Percentiles rank a stretch among this genome's conserved stretches.
Conservation (phyloP, 2,888 invertebrate genomes). For the Dolomedes plantarius region DNA sequence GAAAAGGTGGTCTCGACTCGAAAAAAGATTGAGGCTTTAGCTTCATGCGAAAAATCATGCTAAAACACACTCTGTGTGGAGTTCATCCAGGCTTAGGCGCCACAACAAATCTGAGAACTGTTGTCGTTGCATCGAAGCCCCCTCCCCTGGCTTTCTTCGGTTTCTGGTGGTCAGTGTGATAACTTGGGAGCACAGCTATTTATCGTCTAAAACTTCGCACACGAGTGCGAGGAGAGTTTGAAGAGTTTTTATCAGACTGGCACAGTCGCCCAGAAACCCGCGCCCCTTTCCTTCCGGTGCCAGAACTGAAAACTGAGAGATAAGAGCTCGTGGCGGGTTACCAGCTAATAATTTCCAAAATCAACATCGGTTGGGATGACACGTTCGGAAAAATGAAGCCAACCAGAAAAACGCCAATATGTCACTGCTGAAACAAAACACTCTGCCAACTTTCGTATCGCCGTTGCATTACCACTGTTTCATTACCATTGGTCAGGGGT, state of each 20-base stretch:
- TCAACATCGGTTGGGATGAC: background rate
- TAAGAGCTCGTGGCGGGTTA: conserved; percentile 49
- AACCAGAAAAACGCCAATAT: background rate
- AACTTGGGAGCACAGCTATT: background rate
- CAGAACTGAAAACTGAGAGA: conserved; percentile 54
- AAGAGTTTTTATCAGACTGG: conserved; percentile 54
- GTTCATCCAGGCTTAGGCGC: background rate
- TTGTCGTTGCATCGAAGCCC: background rate
- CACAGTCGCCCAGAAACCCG: conserved; percentile 37
- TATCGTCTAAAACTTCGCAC: background rate
- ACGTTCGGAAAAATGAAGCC: background rate
- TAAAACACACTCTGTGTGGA: no score
- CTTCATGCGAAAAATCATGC: no score
- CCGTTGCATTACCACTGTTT: no score
- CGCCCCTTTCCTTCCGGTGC: conserved; percentile 62
- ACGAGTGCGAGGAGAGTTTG: background rate
- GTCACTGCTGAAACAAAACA: no score
- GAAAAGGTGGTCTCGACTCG: no score
- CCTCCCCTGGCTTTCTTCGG: background rate
- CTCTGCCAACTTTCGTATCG: no score
- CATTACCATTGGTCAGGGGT: no score
- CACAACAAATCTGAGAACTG: background rate
- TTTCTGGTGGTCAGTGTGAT: background rate
- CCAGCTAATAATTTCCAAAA: conserved; percentile 18
- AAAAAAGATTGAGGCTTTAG: no score